These are phyloP conservation scores for Acleris holmiana DNA, from an alignment of 2,888 invertebrate species.

Conservation along the genomic window DNA sequence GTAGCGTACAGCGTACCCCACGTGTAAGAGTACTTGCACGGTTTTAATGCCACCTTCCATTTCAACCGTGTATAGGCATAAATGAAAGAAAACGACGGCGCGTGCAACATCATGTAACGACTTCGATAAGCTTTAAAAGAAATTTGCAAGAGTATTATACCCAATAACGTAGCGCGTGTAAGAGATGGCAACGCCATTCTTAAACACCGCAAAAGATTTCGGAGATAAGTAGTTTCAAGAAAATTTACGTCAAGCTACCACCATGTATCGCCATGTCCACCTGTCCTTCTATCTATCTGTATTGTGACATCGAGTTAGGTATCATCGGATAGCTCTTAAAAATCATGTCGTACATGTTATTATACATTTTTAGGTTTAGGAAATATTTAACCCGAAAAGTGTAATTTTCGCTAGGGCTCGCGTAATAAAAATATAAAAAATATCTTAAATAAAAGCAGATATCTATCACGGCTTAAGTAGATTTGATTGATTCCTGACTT, in stretches of 20 bases:
- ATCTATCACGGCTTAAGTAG: too few relatives aligned
- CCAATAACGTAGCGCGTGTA: constrained; percentile 13
- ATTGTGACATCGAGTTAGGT: too few relatives aligned
- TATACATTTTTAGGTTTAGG: too few relatives aligned
- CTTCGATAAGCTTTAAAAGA: constrained; percentile 27
- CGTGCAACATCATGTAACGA: constrained; percentile 19
- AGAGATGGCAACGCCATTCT: constrained; percentile 2
- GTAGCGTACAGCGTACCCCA: constrained; percentile 50
- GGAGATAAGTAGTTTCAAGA: background rate
- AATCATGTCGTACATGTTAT: too few relatives aligned
- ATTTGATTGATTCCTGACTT: too few relatives aligned
- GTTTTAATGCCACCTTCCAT: constrained; percentile 42
- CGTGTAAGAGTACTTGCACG: constrained; percentile 60
- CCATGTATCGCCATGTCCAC: too few relatives aligned
- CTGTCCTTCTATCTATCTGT: too few relatives aligned
- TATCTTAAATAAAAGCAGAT: too few relatives aligned
- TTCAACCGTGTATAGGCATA: constrained; percentile 15
- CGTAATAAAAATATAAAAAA: too few relatives aligned
- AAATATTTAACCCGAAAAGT: too few relatives aligned
- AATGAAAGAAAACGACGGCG: constrained; percentile 18
- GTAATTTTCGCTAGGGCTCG: too few relatives aligned
- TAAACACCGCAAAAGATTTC: background rate
- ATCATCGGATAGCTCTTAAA: too few relatives aligned
- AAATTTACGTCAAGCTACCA: constrained; percentile 2
- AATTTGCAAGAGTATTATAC: constrained; percentile 5